phyloP scores from a whole-genome alignment of 1,140 invertebrate species.

The Temnothorax longispinosus region DNA sequence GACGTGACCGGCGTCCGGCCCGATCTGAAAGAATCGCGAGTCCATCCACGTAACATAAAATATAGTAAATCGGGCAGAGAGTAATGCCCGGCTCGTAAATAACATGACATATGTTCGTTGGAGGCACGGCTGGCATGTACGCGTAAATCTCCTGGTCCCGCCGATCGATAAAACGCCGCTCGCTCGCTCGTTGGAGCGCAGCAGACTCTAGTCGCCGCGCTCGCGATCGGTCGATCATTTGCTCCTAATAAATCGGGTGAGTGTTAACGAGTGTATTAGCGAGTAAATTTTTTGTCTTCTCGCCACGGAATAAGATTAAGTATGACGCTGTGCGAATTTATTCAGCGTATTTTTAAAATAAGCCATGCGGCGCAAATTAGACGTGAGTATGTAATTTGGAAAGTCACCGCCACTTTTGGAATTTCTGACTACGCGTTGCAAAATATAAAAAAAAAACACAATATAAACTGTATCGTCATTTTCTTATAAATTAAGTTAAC shows the following conservation, averaged over 20 bases:
- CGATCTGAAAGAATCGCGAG: conserved; percentile 79
- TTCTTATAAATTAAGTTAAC: neutral
- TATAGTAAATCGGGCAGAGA: conserved; percentile 83
- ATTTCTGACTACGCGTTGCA: neutral
- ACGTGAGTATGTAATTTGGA: neutral
- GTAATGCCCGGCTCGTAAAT: conserved; percentile 83
- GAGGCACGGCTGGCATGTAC: conserved; percentile 81
- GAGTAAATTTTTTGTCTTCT: conserved; percentile 5
- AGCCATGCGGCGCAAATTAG: neutral
- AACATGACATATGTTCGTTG: conserved; percentile 83
- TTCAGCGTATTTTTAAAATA: neutral
- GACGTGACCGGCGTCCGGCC: conserved; percentile 67
- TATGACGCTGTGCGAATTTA: neutral
- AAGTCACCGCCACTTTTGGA: neutral
- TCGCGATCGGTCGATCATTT: conserved; percentile 63
- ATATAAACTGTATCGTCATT: neutral
- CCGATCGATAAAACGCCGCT: conserved; percentile 79
- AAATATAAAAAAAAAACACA: neutral
- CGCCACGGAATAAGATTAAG: neutral
- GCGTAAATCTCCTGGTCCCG: conserved; percentile 78
- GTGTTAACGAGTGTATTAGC: conserved; percentile 43
- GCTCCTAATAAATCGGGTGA: conserved; percentile 44
- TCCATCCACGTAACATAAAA: conserved; percentile 82
- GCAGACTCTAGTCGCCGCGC: conserved; percentile 36
- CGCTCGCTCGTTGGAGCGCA: conserved; percentile 70